A percentile compares a stretch with the other conserved stretches of the same genome.
phyloP scores from a whole-genome alignment of 2,113 vertebrate species.

The Hassar affinis region DNA sequence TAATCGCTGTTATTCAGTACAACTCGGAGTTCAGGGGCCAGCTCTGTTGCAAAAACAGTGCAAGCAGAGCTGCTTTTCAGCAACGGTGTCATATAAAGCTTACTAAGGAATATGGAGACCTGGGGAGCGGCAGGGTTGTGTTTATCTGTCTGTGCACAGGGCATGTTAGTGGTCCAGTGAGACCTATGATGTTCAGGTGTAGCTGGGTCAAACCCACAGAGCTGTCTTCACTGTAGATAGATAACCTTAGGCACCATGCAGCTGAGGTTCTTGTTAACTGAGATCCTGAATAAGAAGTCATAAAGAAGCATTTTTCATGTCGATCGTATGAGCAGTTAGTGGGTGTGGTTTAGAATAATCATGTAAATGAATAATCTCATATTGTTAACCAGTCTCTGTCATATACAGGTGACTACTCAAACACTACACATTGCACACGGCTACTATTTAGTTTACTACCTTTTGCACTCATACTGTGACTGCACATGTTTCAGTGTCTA shows the following conservation, averaged over 20 bases:
- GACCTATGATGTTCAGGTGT: constrained; percentile 28
- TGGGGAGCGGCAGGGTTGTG: constrained; percentile 18
- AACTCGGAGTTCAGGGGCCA: background rate
- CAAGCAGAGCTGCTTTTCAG: constrained; percentile 31
- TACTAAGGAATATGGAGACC: constrained; percentile 30
- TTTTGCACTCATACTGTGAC: background rate
- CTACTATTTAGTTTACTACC: background rate
- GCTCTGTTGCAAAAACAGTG: constrained; percentile 33
- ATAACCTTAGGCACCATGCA: background rate
- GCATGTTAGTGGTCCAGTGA: constrained; percentile 24
- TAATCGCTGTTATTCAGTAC: constrained; percentile 42
- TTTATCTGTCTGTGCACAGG: constrained; percentile 42
- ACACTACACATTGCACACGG: background rate
- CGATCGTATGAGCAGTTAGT: background rate
- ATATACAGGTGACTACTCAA: no score
- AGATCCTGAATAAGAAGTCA: background rate
- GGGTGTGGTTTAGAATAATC: background rate
- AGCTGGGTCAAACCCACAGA: constrained; percentile 33
- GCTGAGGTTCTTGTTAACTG: background rate
- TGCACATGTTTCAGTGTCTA: background rate
- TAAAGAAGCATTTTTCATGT: background rate
- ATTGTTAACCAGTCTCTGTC: background rate
- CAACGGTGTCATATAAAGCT: constrained; percentile 45
- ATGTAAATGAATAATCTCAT: background rate
- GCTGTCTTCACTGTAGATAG: constrained; percentile 27